phyloP scores from a whole-genome alignment of 2,888 invertebrate genomes.

The Polietes domitor region DNA sequence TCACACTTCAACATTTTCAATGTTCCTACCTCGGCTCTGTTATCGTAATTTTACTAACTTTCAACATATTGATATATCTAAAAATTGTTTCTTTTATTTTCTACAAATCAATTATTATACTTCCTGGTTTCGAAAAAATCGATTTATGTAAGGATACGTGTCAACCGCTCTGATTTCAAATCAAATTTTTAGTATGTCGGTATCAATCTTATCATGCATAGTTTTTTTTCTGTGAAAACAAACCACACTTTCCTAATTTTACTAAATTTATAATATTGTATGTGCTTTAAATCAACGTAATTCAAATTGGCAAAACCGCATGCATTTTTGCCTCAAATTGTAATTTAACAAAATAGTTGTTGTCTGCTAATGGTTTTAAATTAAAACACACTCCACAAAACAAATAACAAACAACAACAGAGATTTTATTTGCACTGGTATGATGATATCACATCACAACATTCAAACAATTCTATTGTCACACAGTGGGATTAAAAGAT shows the following conservation, averaged over 20 bases:
- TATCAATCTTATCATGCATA: too few relatives aligned
- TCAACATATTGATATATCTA: too few relatives aligned
- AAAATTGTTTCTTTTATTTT: too few relatives aligned
- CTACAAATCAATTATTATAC: too few relatives aligned
- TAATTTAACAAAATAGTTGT: neutral
- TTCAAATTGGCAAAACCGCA: neutral
- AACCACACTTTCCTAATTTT: neutral
- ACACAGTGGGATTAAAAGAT: constrained; percentile 36
- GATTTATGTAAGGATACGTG: too few relatives aligned
- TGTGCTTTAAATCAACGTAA: neutral
- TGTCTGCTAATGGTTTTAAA: constrained; percentile 33
- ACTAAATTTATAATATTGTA: neutral
- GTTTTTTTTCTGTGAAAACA: too few relatives aligned
- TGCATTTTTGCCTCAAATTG: neutral
- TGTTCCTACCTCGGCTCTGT: too few relatives aligned
- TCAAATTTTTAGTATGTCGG: too few relatives aligned
- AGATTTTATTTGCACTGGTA: neutral
- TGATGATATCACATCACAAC: neutral
- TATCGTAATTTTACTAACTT: too few relatives aligned
- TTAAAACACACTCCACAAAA: constrained; percentile 26
- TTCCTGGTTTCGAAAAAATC: too few relatives aligned
- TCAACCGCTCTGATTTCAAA: too few relatives aligned
- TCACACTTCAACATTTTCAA: too few relatives aligned
- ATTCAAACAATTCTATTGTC: constrained; percentile 32
- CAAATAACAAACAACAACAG: neutral